Base-by-base conservation (phyloP, 2,888 invertebrate species). In the Thecocarcelia acutangulata region DNA sequence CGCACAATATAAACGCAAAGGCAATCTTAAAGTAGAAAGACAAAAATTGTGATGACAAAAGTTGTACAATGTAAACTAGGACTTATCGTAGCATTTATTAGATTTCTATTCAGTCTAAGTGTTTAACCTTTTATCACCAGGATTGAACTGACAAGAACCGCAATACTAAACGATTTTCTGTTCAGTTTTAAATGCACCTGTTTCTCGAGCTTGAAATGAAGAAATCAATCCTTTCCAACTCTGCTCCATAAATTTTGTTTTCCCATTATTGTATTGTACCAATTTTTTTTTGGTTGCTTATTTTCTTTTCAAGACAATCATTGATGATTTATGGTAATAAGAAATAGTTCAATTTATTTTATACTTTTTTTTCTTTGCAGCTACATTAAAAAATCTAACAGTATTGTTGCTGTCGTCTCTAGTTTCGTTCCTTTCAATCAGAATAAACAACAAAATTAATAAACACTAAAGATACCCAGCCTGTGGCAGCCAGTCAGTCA, bases 251-350 rank as follows among this genome's bases (percentile, higher is more conserved):
- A 59, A 61, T 79, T 74, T 17, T 42, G 15, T 54, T 54, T 50
- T 17, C 12, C 33, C 46, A 46, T 59, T 24, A 76, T 68, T 58
- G 19, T 37, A 44, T 44, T 54, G 17, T 63, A 12, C 54, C n/a
- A n/a, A 58, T 42, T n/a, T 66, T 54, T 58, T 61, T 8, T 33
- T 33, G 8, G 40, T 33, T 69, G 54, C 70, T 73, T 66, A 73
- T 59, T 79, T 73, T 50, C 72, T 79, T 15, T 42, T 59, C 8
- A 15, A 52, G 72, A 52, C 66, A 66, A 69, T 79, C 72, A 72
- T 42, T 78, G 78, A 72, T 78, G 78, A 72, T 79, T 79, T 79
- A 73, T 66, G 42, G 19, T 11, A 64, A 17, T 44, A 69, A 59
- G 58, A 79, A 78, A 40, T 37, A 21, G 48, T 73, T 52, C 48